These are phyloP conservation scores for Rhamnusium bicolor DNA, from an alignment of 2,888 invertebrate genomes.

Conservation along the genomic window DNA sequence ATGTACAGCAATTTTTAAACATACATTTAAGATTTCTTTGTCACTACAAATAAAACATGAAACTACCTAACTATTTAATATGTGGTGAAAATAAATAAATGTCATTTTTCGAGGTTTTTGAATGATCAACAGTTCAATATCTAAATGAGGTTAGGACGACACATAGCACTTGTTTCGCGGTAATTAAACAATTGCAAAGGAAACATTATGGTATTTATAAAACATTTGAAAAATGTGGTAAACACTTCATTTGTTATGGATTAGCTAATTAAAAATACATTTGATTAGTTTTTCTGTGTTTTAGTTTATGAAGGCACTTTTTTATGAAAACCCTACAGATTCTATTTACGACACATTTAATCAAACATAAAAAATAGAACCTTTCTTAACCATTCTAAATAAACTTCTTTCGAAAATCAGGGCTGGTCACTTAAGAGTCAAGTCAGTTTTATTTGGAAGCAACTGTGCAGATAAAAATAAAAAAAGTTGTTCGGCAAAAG, in stretches of 20 bases:
- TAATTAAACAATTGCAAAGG: conserved; percentile 11
- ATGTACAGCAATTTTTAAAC: not conserved
- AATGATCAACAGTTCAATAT: conserved; percentile 26
- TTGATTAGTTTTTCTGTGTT: conserved; percentile 3
- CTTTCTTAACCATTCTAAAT: no score
- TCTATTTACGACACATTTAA: not conserved
- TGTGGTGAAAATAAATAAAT: conserved; percentile 20
- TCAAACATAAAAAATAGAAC: not conserved
- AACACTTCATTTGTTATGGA: not conserved
- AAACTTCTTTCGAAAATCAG: not conserved
- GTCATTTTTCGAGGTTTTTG: conserved; percentile 28
- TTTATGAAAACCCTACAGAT: not conserved
- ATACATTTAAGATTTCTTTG: not conserved
- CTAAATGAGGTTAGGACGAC: conserved; percentile 30
- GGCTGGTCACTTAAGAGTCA: not conserved
- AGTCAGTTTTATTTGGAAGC: not conserved
- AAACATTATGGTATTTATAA: not conserved
- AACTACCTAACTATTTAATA: not conserved
- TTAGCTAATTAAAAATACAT: not conserved
- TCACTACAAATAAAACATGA: no score
- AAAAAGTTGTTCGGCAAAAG: no score
- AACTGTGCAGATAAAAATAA: no score
- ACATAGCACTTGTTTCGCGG: conserved; percentile 23
- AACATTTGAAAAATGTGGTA: conserved; percentile 15
- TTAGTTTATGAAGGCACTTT: conserved; percentile 22